Base-by-base conservation (phyloP, 2,113 vertebrate species). In the Stercorarius parasiticus region DNA sequence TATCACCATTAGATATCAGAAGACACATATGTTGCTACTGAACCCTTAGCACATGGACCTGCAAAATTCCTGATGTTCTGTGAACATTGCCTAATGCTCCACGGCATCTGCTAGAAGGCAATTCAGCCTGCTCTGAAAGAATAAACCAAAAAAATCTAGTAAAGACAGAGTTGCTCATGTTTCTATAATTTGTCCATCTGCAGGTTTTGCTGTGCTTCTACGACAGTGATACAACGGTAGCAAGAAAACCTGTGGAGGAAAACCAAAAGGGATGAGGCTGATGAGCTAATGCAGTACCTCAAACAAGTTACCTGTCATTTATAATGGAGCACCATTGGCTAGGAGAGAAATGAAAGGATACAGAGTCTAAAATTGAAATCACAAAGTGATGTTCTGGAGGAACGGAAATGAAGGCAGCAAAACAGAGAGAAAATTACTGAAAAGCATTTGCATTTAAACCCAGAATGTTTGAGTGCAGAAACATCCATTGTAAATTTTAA, bases 161-260 rank as follows among this genome's bases (percentile, higher is more conserved):
- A 82, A 82, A 69, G 22, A 64, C 66, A 82, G 73, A 59, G 13
- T 3, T 70, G 22, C n/a, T 90, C 64, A 5, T 38, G 36, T 67
- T 73, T 76, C 79, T 43, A 4, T 49, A 82, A 86, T 80, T 88
- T 77, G n/a, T 34, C 52, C 79, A 29, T 36, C 49, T 73, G 49
- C 36, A 86, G 78, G 67, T 40, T 90, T 79, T 93, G 40, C 27
- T 77, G 49, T 40, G 40, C 25, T 95, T 91, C 45, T 66, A 52
- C 0, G 16, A 90, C 36, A 76, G 69, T n/a, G 65, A 81, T 67
- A 42, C 25, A 76, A 66, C 0, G 0, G 62, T 25, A 74, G 45
- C 30, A 86, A 73, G 82, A 89, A 76, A 76, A 17, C 12, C 13
- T 25, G 20, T 10, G 30, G 61, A 73, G 27, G 40, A 61, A 78